A percentile compares a stretch with the other conserved stretches of the same genome.
phyloP scores from a whole-genome alignment of 2,113 vertebrate genomes.

The Callionymus lyra region DNA sequence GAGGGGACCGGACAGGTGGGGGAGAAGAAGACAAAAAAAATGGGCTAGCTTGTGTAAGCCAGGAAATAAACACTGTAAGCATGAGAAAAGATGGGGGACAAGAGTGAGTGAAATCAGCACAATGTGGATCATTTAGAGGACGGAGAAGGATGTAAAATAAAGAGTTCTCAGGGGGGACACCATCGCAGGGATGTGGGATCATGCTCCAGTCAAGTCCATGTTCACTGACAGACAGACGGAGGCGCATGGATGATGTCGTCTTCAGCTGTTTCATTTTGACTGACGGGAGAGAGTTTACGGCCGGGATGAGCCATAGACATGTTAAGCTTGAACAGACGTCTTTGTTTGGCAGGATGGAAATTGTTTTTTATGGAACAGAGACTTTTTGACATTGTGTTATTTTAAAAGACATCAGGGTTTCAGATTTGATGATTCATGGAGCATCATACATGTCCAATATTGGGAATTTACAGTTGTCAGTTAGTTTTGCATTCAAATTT shows the following conservation, averaged over 20 bases:
- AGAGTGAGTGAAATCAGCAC: too few relatives aligned
- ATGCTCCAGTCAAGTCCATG: slow-evolving; percentile 10
- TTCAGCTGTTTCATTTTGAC: slow-evolving; percentile 23
- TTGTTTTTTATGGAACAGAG: slow-evolving; percentile 13
- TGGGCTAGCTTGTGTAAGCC: too few relatives aligned
- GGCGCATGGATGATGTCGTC: slow-evolving; percentile 28
- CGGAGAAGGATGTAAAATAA: not conserved
- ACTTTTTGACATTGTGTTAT: slow-evolving; percentile 15
- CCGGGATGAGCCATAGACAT: slow-evolving; percentile 5
- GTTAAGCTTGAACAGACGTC: slow-evolving; percentile 37
- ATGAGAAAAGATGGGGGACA: too few relatives aligned
- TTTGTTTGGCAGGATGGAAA: slow-evolving; percentile 24
- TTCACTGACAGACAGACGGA: slow-evolving; percentile 15
- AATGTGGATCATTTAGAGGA: not conserved
- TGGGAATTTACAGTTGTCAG: too few relatives aligned
- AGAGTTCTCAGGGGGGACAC: not conserved
- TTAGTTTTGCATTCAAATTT: too few relatives aligned
- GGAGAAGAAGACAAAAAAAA: not conserved
- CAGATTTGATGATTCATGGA: slow-evolving; percentile 5
- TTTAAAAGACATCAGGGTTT: slow-evolving; percentile 14
- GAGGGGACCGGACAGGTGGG: slow-evolving; percentile 1
- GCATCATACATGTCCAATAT: too few relatives aligned
- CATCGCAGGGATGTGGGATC: slow-evolving; percentile 35
- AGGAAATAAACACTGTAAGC: too few relatives aligned
- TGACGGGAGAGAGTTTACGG: slow-evolving; percentile 12